Percentiles rank a stretch among this genome's conserved stretches.
Evolutionary conservation across 2,888 invertebrate species (phyloP).

Genomic region (Tineola bisselliella): DNA sequence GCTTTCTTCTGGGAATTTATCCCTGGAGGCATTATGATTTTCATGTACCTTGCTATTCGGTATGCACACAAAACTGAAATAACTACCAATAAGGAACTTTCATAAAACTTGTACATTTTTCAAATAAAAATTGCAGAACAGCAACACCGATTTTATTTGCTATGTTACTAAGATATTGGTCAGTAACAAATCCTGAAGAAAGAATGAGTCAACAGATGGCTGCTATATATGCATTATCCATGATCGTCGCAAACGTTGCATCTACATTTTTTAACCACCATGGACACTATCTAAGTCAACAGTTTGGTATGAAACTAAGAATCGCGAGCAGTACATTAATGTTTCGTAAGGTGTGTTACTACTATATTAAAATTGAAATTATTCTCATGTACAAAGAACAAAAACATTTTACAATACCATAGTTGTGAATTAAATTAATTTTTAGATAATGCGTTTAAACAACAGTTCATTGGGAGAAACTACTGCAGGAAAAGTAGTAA

Average conservation of each 20-base stretch:
- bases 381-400: no score
- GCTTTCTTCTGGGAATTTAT: constrained; percentile 44
- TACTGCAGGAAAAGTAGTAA: constrained; percentile 87
- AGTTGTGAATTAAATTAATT: no score
- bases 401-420: no score
- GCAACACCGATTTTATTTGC: constrained; percentile 72
- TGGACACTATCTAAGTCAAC: constrained; percentile 72
- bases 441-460: constrained; percentile 57
- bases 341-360: constrained; percentile 74
- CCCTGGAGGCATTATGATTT: constrained; percentile 47
- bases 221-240: constrained; percentile 56
- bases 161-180: constrained; percentile 56
- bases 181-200: constrained; percentile 44
- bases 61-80: constrained; percentile 19
- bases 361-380: no score
- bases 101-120: not conserved
- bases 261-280: constrained; percentile 75
- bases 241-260: constrained; percentile 55
- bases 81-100: not conserved
- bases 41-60: constrained; percentile 34
- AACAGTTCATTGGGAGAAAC: constrained; percentile 78
- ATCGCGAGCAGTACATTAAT: constrained; percentile 77
- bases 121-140: constrained; percentile 46
- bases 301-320: constrained; percentile 77
- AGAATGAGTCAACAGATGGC: constrained; percentile 55